These are phyloP conservation scores for Peromyscus polionotus DNA, from an alignment of 2,113 vertebrate species.

Conservation along the genomic window DNA sequence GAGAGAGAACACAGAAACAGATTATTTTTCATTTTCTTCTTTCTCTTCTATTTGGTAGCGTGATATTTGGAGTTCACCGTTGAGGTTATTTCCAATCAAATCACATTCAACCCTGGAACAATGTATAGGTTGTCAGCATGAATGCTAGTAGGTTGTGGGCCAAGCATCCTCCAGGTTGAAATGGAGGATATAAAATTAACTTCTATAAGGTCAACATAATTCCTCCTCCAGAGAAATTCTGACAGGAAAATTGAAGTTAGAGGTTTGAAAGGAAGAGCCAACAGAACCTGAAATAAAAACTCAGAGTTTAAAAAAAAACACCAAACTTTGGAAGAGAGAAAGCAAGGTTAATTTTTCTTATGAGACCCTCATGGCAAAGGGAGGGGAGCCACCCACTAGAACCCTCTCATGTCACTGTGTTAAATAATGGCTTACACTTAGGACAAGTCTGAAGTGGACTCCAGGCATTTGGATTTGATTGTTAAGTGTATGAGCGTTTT, in stretches of 20 bases:
- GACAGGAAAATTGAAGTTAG: conserved; percentile 32
- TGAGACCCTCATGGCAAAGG: background rate
- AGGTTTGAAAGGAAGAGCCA: background rate
- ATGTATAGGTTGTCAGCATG: background rate
- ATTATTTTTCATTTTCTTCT: conserved; percentile 16
- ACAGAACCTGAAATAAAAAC: conserved; percentile 17
- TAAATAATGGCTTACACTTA: background rate
- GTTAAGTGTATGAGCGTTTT: background rate
- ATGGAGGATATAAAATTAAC: conserved; percentile 60
- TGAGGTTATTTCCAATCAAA: conserved; percentile 57
- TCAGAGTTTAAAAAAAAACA: background rate
- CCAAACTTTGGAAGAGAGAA: background rate
- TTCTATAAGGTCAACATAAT: conserved; percentile 40
- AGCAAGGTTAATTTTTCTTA: background rate
- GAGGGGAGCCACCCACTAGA: rapidly evolving
- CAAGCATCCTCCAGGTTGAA: conserved; percentile 8
- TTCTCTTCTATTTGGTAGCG: conserved; percentile 37
- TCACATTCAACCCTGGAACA: conserved; percentile 37
- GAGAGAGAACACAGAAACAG: background rate
- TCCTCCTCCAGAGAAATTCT: background rate
- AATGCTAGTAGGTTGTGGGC: background rate
- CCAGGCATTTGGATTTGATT: background rate
- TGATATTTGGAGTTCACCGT: conserved; percentile 52
- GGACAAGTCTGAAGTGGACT: background rate
- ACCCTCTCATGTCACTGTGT: rapidly evolving